phyloP scores from a whole-genome alignment of 2,888 invertebrate genomes.

The Heteromurus nitidus region DNA sequence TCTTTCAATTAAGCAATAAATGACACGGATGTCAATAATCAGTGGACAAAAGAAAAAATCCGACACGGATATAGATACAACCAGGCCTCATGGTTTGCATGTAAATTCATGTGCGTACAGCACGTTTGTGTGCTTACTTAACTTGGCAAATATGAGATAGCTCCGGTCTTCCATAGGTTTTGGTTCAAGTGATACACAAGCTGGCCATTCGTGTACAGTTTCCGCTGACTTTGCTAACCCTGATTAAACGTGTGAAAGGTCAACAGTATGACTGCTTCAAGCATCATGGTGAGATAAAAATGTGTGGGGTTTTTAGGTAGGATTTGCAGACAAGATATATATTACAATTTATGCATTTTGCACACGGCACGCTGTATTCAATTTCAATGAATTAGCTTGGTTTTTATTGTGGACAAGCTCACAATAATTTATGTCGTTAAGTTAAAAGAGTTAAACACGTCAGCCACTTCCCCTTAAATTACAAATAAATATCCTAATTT shows the following conservation, averaged over 20 bases:
- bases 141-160: no score
- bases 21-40: slow-evolving; percentile 55
- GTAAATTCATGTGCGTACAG: no score
- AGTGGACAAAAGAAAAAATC: slow-evolving; percentile 3
- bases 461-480: slow-evolving; percentile 23
- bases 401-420: no score
- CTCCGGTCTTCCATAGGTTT: slow-evolving; percentile 31
- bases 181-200: no score
- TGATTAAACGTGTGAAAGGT: slow-evolving; percentile 67
- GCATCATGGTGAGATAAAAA: slow-evolving; percentile 37
- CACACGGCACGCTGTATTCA: no score
- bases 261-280: slow-evolving; percentile 54
- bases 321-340: not conserved
- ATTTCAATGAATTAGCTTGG: no score
- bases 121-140: no score
- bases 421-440: no score
- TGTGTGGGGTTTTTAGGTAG: not conserved
- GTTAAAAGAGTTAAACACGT: slow-evolving; percentile 12
- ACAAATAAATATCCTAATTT: no score
- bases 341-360: not conserved
- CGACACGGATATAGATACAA: slow-evolving; percentile 22
- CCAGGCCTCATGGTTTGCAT: no score
- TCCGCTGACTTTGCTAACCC: slow-evolving; percentile 47
- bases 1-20: not conserved
- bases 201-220: slow-evolving; percentile 9